Base-by-base conservation (phyloP, 2,113 vertebrate genomes). In the Ibidorhyncha struthersii region DNA sequence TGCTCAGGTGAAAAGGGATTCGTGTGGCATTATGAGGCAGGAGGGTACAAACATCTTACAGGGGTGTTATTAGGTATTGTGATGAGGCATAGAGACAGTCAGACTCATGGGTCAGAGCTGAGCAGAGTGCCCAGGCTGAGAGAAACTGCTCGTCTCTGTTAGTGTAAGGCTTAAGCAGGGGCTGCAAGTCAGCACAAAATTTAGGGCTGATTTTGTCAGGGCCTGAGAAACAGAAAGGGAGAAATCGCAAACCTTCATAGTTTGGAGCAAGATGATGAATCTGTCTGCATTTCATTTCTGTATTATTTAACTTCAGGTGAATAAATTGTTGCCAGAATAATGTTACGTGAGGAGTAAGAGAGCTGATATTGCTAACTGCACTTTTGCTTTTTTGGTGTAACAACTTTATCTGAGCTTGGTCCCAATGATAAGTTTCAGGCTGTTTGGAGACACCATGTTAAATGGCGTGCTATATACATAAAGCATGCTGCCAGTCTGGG, bases 81-180 rank as follows among this genome's bases (percentile, higher is more conserved):
- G 47, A 56, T 52, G 71, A 36, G 41, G 34, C 67, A 9, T 40
- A 41, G 70, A 30, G 8, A 66, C 40, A 43, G 25, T 26, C 41
- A 41, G 52, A 26, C 29, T 76, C 20, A 14, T 7, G 16, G 27
- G 32, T 66, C 52, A 45, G 52, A 45, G 27, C 12, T 20, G 23
- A 77, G 70, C 6, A 49, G 59, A 43, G 15, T 26, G 6, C 25
- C 17, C 22, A 59, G n/a, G 27, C 63, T 62, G 27, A 58, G 43
- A 74, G 30, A 59, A 53, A 22, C 11, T 10, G 22, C 47, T 90
- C 20, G 6, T 18, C 32, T 66, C n/a, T 78, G n/a, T 15, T 34
- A 89, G 38, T 0, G 0, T n/a, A 58, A 41, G 18, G 58, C 8
- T 3, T 38, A 47, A 76, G 16, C 1, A 1, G 52, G 12, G 6